phyloP scores from a whole-genome alignment of 92 coral and sea anemone species.

The Actinostola sp. region DNA sequence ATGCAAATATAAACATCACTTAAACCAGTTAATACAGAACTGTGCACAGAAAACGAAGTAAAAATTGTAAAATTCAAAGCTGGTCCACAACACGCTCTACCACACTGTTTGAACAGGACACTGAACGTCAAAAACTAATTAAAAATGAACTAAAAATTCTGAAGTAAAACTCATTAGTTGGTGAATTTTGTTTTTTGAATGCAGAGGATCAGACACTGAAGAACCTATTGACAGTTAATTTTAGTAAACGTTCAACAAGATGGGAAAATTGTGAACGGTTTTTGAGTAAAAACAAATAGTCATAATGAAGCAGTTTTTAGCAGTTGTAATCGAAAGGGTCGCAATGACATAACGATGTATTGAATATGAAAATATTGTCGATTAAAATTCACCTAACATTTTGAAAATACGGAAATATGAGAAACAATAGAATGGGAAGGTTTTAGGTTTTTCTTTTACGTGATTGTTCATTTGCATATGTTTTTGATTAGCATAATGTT shows the following conservation, averaged over 20 bases:
- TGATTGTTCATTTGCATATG: conserved; percentile 1
- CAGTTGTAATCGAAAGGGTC: conserved; percentile 2
- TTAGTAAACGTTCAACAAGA: neutral
- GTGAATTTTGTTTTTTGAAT: conserved; percentile 12
- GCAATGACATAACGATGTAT: neutral
- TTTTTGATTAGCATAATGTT: conserved; percentile 11
- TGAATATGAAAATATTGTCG: neutral
- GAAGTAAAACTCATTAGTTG: conserved; percentile 11
- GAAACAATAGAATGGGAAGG: neutral
- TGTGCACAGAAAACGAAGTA: neutral
- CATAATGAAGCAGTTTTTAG: neutral
- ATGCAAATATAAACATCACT: neutral
- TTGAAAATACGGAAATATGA: neutral
- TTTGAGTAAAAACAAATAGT: conserved; percentile 5
- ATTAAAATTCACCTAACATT: neutral
- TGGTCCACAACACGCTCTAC: neutral
- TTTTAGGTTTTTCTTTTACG: neutral
- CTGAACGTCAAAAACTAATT: conserved; percentile 37
- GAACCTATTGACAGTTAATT: conserved; percentile 8
- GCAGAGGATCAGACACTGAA: neutral
- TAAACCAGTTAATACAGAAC: neutral
- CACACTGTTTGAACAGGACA: conserved; percentile 35
- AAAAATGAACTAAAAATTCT: conserved; percentile 19
- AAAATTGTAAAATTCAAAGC: conserved; percentile 22
- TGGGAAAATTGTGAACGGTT: conserved; percentile 1